Percentiles rank a stretch among this genome's conserved stretches.
Conservation (phyloP, 2,113 vertebrate species). For the Willisornis vidua region DNA sequence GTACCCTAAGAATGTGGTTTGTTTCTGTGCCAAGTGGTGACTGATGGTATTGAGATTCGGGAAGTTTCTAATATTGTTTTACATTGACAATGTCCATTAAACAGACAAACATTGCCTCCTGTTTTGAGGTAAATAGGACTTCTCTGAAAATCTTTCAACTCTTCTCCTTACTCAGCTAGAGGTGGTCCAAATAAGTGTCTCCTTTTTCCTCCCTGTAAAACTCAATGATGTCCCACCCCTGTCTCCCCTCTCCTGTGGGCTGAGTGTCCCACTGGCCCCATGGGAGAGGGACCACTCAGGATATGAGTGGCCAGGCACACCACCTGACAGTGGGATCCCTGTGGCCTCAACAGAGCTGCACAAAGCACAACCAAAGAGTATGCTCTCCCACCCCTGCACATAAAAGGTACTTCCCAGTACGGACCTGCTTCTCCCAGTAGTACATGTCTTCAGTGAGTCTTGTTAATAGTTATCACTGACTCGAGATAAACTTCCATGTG, state of each 20-base stretch:
- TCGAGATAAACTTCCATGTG: conserved; percentile 48
- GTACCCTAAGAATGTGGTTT: neutral
- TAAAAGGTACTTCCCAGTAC: neutral
- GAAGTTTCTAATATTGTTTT: neutral
- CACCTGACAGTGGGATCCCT: neutral
- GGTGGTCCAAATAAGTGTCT: neutral
- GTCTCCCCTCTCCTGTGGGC: neutral
- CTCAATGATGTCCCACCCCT: accelerated
- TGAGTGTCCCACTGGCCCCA: neutral
- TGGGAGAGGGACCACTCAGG: accelerated
- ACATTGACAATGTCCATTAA: neutral
- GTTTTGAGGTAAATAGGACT: neutral
- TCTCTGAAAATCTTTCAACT: neutral
- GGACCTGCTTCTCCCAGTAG: neutral
- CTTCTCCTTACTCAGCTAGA: neutral
- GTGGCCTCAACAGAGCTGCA: neutral
- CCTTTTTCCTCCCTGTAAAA: neutral
- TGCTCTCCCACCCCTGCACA: neutral
- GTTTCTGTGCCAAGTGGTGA: neutral
- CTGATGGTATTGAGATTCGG: neutral
- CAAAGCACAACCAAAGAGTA: neutral
- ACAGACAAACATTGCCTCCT: neutral
- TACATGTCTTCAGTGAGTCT: neutral
- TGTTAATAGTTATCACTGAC: conserved; percentile 30
- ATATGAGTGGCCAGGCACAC: accelerated